phyloP scores from a whole-genome alignment of 2,888 invertebrate genomes.

The Therioaphis trifolii region DNA sequence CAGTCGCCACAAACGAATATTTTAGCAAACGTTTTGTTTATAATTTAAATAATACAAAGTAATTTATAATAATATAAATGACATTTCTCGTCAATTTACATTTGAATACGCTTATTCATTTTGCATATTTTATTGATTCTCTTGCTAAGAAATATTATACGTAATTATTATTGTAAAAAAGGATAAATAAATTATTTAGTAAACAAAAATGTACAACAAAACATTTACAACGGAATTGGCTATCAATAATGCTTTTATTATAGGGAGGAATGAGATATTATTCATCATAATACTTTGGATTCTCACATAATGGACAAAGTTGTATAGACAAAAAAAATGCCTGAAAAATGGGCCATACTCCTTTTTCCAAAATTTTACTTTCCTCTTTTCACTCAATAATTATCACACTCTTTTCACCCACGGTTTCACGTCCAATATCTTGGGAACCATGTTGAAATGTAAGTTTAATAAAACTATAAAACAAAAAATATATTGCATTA shows the following conservation, averaged over 20 bases:
- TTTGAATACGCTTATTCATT: slow-evolving; percentile 50
- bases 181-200: slow-evolving; percentile 5
- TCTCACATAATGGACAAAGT: no score
- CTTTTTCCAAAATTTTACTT: no score
- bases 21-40: slow-evolving; percentile 58
- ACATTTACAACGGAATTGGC: background rate
- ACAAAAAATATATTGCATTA: no score
- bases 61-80: slow-evolving; percentile 54
- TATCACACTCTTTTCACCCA: no score
- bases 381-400: no score
- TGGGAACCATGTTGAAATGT: no score
- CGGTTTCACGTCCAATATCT: no score
- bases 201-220: background rate
- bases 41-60: slow-evolving; percentile 47
- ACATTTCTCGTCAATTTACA: slow-evolving; percentile 49
- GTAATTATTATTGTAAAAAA: slow-evolving; percentile 19
- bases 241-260: background rate
- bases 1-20: slow-evolving; percentile 21
- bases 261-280: no score
- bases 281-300: no score
- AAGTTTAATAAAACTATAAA: no score
- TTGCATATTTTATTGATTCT: slow-evolving; percentile 42
- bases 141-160: slow-evolving; percentile 25
- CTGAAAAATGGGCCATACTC: no score
- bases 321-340: no score